These are phyloP conservation scores for Oryzias javanicus DNA, from an alignment of 2,113 vertebrate genomes.

Conservation along the genomic window DNA sequence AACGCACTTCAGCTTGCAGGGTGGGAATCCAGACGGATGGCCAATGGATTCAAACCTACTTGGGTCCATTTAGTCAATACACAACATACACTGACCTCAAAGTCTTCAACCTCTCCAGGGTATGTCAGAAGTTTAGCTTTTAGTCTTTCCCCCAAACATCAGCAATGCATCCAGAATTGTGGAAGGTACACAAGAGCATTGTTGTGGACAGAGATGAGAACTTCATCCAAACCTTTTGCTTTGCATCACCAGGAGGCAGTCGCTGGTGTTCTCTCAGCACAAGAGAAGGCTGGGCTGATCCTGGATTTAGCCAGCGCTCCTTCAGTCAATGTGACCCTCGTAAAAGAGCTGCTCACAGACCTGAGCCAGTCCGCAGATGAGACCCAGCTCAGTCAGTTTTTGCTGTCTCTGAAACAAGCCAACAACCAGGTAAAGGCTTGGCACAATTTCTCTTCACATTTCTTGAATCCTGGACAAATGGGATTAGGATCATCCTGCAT, in stretches of 20 bases:
- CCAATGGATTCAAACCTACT: slow-evolving; percentile 26
- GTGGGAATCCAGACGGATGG: not conserved
- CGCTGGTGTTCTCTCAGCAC: slow-evolving; percentile 25
- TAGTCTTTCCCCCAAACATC: not conserved
- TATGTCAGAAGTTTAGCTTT: slow-evolving; percentile 5
- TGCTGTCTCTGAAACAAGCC: slow-evolving; percentile 11
- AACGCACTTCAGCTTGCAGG: slow-evolving; percentile 10
- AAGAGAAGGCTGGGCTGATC: slow-evolving; percentile 42
- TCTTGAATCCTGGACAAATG: not conserved
- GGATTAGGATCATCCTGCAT: not conserved
- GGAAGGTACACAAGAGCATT: not conserved
- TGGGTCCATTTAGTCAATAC: slow-evolving; percentile 23
- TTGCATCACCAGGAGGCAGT: slow-evolving; percentile 13
- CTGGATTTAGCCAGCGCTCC: slow-evolving; percentile 21
- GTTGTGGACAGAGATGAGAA: not conserved
- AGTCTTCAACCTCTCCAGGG: slow-evolving; percentile 17
- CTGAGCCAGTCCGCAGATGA: slow-evolving; percentile 6
- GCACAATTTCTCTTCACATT: not conserved
- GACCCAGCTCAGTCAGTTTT: slow-evolving; percentile 25
- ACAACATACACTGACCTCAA: slow-evolving; percentile 17
- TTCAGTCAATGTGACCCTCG: slow-evolving; percentile 19
- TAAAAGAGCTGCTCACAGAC: slow-evolving; percentile 28
- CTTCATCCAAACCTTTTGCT: not conserved
- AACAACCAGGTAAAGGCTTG: slow-evolving; percentile 22
- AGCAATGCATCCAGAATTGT: not conserved